phyloP scores from a whole-genome alignment of 2,797 vertebrate species.

The Myotis pilosus region DNA sequence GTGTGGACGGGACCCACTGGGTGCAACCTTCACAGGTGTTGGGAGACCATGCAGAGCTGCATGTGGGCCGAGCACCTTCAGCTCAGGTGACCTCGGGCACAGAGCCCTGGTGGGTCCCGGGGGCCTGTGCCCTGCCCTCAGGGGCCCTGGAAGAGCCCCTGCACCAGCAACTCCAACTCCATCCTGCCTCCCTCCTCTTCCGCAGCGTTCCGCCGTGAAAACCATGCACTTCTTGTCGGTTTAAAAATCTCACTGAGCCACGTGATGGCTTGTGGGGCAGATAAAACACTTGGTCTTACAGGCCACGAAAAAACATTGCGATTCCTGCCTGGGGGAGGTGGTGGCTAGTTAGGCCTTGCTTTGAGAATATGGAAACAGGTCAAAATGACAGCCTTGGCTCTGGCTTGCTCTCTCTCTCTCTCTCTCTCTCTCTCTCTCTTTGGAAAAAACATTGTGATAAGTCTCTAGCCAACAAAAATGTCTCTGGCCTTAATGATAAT shows the following conservation, averaged over 20 bases:
- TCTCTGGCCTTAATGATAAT: background rate
- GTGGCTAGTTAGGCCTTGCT: too few species aligned
- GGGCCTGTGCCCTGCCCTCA: background rate
- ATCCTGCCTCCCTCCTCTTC: background rate
- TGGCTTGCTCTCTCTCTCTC: too few species aligned
- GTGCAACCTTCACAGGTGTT: accelerated
- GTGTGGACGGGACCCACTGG: accelerated
- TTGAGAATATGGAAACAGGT: background rate
- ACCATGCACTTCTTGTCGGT: background rate
- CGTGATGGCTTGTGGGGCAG: background rate
- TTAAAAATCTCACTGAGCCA: background rate
- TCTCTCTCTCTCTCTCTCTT: too few species aligned
- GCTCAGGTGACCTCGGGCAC: background rate
- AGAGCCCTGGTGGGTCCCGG: accelerated
- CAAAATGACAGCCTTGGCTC: background rate
- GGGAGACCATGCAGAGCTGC: background rate
- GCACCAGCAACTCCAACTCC: too few species aligned
- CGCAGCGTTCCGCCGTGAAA: background rate
- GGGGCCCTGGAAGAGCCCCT: background rate
- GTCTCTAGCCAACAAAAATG: background rate
- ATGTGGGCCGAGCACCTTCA: accelerated
- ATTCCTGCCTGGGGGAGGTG: background rate
- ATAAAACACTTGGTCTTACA: background rate
- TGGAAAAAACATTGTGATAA: background rate
- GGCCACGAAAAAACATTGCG: background rate